phyloP scores from a whole-genome alignment of 2,888 invertebrate species.

The Pegoplata infirma region DNA sequence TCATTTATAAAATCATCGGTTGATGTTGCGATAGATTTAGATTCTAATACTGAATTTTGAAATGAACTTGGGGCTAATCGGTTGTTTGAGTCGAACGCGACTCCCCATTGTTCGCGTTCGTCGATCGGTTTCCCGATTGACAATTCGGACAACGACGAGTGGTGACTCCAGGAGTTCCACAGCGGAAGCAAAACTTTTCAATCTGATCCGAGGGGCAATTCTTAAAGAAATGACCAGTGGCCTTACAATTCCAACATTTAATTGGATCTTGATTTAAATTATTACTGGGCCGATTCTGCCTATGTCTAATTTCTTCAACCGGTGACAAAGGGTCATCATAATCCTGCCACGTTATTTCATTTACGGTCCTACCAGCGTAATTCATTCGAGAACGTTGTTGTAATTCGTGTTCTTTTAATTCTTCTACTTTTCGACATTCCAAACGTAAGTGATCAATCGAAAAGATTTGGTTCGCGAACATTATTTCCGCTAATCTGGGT shows the following conservation, averaged over 20 bases:
- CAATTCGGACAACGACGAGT: constrained; percentile 25
- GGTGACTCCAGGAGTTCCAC: constrained; percentile 20
- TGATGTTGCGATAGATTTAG: no score
- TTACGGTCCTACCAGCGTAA: neutral
- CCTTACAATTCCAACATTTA: constrained; percentile 40
- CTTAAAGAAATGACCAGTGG: constrained; percentile 23
- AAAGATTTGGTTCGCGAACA: neutral
- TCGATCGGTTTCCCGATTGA: constrained; percentile 23
- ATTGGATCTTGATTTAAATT: neutral
- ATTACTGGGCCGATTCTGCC: neutral
- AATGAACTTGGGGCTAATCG: neutral
- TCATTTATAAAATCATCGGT: neutral
- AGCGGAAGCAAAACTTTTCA: constrained; percentile 24
- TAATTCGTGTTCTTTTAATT: neutral
- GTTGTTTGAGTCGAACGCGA: constrained; percentile 12
- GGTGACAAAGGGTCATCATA: neutral
- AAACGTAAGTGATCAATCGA: neutral
- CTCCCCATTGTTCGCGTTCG: constrained; percentile 23
- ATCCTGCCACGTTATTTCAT: neutral
- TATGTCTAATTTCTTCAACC: neutral
- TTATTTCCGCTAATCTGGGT: neutral
- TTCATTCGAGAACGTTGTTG: constrained; percentile 1
- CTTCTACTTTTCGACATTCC: neutral
- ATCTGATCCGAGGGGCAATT: constrained; percentile 18
- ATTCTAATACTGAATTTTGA: no score